These are phyloP conservation scores for Tolypeutes matacus DNA, from an alignment of 2,797 vertebrate species.

Conservation along the genomic window DNA sequence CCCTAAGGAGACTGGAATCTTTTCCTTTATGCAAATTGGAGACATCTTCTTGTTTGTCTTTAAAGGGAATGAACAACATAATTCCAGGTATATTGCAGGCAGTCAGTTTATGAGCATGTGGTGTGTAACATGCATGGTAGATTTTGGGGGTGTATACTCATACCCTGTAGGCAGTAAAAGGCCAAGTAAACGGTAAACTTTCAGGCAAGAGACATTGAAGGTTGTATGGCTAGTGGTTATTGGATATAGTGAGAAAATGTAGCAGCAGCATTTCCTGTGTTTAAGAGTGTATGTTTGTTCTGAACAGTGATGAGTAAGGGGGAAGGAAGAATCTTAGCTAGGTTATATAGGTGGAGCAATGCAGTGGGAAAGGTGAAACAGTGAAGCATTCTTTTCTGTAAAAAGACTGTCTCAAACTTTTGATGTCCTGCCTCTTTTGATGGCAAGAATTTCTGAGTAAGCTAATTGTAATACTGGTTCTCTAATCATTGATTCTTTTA, in stretches of 20 bases:
- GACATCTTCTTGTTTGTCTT: neutral
- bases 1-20: neutral
- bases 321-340: neutral
- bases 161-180: neutral
- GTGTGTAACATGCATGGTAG: accelerated
- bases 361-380: neutral
- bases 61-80: neutral
- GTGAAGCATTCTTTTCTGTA: neutral
- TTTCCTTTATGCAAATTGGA: neutral
- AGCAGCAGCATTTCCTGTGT: neutral
- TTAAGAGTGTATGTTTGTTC: neutral
- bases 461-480: neutral
- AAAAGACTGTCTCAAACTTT: neutral
- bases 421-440: neutral
- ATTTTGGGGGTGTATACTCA: neutral
- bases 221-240: neutral
- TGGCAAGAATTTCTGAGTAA: neutral
- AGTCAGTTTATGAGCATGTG: too few species aligned
- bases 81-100: too few species aligned
- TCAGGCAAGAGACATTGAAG: neutral
- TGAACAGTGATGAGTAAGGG: neutral
- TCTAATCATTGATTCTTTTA: neutral
- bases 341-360: neutral
- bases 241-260: neutral
- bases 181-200: neutral